Evolutionary conservation across 1,140 invertebrate species (phyloP).

Genomic region (Ganaspis sp.): DNA sequence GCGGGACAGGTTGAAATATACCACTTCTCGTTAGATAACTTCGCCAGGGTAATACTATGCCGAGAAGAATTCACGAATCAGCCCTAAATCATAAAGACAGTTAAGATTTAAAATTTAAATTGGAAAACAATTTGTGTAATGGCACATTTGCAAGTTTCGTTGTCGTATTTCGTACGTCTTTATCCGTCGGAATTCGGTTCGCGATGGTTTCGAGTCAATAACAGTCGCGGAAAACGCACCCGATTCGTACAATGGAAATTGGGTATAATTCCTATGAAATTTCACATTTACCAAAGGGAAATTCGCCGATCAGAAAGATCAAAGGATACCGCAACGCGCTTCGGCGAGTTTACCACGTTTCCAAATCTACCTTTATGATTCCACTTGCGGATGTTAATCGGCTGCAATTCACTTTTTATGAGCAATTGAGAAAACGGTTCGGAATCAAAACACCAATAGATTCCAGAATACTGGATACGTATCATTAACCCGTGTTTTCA

Average conservation of each 20-base stretch:
- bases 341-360: not conserved
- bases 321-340: conserved; percentile 9
- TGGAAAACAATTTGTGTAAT: not conserved
- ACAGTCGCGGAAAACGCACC: not conserved
- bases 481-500: no score
- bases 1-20: no score
- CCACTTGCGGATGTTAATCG: not conserved
- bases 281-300: conserved; percentile 11
- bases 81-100: no score
- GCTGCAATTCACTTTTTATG: not conserved
- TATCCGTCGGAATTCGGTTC: not conserved
- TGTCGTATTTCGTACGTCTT: not conserved
- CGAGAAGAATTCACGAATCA: no score
- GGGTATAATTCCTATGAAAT: not conserved
- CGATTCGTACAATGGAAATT: not conserved
- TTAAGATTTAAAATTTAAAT: no score
- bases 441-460: not conserved
- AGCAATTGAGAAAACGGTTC: not conserved
- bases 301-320: conserved; percentile 6
- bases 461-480: not conserved
- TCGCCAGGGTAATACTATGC: no score
- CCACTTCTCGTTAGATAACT: no score
- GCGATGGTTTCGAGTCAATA: not conserved
- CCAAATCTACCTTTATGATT: not conserved
- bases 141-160: not conserved